These are phyloP conservation scores for Henricia sp. DNA, from an alignment of 53 echinoderm and acorn worm genomes.

Conservation along the genomic window DNA sequence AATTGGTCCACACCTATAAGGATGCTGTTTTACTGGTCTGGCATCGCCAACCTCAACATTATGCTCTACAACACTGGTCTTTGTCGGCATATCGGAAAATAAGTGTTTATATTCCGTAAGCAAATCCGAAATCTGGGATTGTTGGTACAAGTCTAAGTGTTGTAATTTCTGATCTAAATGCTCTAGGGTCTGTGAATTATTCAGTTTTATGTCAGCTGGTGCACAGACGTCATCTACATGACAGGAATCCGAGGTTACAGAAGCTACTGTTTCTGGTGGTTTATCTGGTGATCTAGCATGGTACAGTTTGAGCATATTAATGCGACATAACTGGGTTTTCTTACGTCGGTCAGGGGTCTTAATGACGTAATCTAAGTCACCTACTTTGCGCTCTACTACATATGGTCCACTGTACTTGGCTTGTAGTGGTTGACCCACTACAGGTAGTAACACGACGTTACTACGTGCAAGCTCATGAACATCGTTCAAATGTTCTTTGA, in stretches of 20 bases:
- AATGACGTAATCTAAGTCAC: conserved; percentile 61
- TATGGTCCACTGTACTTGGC: conserved; percentile 69
- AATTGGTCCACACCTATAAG: conserved; percentile 65
- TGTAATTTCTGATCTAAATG: conserved; percentile 43
- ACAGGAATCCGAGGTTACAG: background rate
- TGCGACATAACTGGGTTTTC: conserved; percentile 55
- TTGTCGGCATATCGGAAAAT: conserved; percentile 58
- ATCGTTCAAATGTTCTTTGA: conserved; percentile 31
- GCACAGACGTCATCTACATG: background rate
- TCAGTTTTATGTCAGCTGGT: background rate
- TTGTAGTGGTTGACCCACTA: conserved; percentile 42
- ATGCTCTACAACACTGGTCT: conserved; percentile 35
- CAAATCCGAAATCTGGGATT: conserved; percentile 26
- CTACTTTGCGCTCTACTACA: conserved; percentile 40
- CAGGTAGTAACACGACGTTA: conserved; percentile 57
- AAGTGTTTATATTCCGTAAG: conserved; percentile 29
- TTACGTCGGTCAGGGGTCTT: too few species aligned
- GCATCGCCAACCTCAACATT: conserved; percentile 66
- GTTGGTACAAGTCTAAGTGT: conserved; percentile 37
- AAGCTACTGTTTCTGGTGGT: background rate
- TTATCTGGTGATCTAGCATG: background rate
- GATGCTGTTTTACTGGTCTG: conserved; percentile 63
- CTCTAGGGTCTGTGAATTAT: conserved; percentile 53
- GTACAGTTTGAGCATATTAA: conserved; percentile 75
- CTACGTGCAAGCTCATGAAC: conserved; percentile 29